phyloP scores from a whole-genome alignment of 2,797 vertebrate genomes.

The Forpus xanthops region DNA sequence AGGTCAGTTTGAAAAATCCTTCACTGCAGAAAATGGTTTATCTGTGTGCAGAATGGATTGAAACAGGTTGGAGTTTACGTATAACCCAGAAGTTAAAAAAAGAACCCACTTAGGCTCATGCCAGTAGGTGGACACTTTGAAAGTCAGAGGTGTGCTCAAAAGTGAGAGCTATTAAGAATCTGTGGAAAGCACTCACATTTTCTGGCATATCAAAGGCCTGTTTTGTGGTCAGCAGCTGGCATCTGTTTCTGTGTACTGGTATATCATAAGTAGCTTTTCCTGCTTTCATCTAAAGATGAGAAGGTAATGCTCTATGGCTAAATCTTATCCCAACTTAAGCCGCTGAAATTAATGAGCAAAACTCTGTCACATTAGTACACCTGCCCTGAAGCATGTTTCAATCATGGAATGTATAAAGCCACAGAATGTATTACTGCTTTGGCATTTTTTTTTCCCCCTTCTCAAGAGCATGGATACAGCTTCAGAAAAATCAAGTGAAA shows the following conservation, averaged over 20 bases:
- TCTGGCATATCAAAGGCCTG: neutral
- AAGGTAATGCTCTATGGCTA: constrained; percentile 7
- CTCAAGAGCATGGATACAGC: neutral
- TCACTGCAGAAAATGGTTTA: neutral
- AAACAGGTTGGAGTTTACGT: neutral
- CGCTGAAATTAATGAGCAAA: constrained; percentile 17
- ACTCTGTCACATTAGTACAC: neutral
- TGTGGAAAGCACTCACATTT: neutral
- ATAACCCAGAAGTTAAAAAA: neutral
- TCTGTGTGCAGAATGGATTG: neutral
- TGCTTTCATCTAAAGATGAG: constrained; percentile 22
- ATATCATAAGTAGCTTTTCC: constrained; percentile 33
- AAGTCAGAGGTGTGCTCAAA: neutral
- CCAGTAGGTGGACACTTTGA: neutral
- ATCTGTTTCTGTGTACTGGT: neutral
- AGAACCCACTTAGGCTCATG: neutral
- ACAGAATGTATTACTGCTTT: neutral
- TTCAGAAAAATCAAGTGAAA: neutral
- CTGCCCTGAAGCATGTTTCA: neutral
- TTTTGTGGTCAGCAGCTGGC: constrained; percentile 14
- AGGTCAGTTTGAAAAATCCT: neutral
- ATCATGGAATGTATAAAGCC: neutral
- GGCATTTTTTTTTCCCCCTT: neutral
- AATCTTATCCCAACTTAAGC: constrained; percentile 2
- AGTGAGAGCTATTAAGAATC: neutral